Base-by-base conservation (phyloP, 2,797 vertebrate genomes). In the Rhynchotus rufescens region DNA sequence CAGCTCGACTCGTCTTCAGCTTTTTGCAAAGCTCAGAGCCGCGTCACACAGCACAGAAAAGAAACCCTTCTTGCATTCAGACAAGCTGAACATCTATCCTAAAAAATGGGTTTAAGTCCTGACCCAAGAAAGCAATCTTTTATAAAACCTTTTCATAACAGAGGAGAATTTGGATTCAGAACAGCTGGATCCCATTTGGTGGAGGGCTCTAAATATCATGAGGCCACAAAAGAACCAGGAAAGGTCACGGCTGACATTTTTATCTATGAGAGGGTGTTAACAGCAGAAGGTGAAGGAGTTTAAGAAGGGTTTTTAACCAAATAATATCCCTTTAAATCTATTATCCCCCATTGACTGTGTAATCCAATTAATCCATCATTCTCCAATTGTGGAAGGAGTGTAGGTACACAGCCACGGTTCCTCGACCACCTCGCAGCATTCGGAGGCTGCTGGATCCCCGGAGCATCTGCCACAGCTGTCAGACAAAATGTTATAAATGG, bases 281-380 rank as follows among this genome's bases (percentile, higher is more conserved):
- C 73, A 92, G 77, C 54, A 61, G 90, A 90, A 85, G 91, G 93
- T 88, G 82, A 93, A 90, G 82, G 40, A 77, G 56, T 81, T 96
- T 96, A 93, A 85, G 90, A 79, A 90, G 64, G 88, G 52, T 16
- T 85, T 54, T 94, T 93, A 95, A 89, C 64, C 91, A 86, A 94
- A 85, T 90, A 92, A 95, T 94, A 96, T 80, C 94, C 79, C 88
- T 83, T 90, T 95, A 96, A 96, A 95, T 92, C 92, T 92, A 38
- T 90, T 81, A 96, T 94, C 88, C 86, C 74, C 86, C 93, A 93
- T 90, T 96, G 91, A 87, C 65, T 0, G 0, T 17, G 38, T 87
- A 92, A 96, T 93, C 95, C 84, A 93, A 93, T 95, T 94, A 95
- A 96, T 82, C 80, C 87, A n/a, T 34, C 71, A 83, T 93, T 96